Evolutionary conservation across 2,113 vertebrate species (phyloP).

Genomic region (Heteronetta atricapilla): DNA sequence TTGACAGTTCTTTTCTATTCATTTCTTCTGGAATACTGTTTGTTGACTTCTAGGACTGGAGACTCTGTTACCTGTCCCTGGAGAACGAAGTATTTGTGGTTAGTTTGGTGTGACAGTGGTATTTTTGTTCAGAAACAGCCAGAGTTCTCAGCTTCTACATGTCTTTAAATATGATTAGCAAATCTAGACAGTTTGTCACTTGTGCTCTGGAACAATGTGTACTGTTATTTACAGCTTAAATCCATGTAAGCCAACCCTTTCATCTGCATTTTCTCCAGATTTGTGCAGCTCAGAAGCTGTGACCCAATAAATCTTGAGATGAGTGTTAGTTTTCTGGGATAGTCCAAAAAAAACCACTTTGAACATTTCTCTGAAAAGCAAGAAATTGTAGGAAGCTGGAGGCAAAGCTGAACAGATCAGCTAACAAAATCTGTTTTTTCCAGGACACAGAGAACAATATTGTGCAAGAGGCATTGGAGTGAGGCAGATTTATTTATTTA

Average conservation of each 20-base stretch:
- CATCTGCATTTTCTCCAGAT: not conserved
- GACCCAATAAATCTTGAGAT: not conserved
- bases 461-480: not conserved
- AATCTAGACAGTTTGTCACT: not conserved
- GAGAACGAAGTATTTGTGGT: not conserved
- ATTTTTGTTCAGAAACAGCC: not conserved
- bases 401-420: not conserved
- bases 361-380: not conserved
- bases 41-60: not conserved
- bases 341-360: not conserved
- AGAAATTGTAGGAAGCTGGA: not conserved
- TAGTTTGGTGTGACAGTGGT: not conserved
- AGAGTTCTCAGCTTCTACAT: not conserved
- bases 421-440: fast-evolving
- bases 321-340: not conserved
- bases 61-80: not conserved
- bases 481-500: not conserved
- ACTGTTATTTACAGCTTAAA: not conserved
- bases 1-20: not conserved
- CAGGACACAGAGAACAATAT: not conserved
- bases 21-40: not conserved
- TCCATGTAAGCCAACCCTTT: not conserved
- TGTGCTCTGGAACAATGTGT: not conserved
- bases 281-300: not conserved
- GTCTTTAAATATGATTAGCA: not conserved